Evolutionary conservation across 2,888 invertebrate species (phyloP).

Genomic region (Hydrotaea cyrtoneurina): DNA sequence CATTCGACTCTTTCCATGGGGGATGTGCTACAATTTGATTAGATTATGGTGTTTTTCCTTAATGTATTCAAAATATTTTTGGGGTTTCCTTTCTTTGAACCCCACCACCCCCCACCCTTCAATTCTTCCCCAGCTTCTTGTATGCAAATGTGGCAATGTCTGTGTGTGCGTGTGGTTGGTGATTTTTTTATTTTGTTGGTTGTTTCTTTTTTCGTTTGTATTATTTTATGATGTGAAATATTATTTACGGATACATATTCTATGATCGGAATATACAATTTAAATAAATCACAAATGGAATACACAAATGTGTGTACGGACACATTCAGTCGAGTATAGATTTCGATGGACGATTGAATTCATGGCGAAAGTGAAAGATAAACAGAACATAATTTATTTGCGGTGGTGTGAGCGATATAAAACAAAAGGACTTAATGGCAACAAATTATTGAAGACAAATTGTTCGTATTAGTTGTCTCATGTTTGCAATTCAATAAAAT

Average conservation of each 20-base stretch:
- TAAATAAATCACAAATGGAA: conserved; percentile 1
- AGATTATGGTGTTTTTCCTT: conserved; percentile 50
- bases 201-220: conserved; percentile 3
- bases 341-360: conserved; percentile 1
- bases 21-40: conserved; percentile 61
- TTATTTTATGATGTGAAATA: conserved; percentile 46
- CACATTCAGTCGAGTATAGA: neutral
- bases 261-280: conserved; percentile 18
- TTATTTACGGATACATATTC: conserved; percentile 43
- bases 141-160: conserved; percentile 11
- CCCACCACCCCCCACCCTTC: neutral
- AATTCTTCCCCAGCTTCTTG: too few species aligned
- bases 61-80: conserved; percentile 65
- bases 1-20: conserved; percentile 26
- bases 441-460: too few species aligned
- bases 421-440: neutral
- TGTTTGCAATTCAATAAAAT: too few species aligned
- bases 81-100: conserved; percentile 3
- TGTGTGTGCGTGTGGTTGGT: neutral
- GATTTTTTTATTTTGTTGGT: neutral
- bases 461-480: too few species aligned
- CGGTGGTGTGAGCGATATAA: neutral
- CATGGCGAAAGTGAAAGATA: neutral
- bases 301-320: neutral
- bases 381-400: neutral